phyloP scores from a whole-genome alignment of 1,140 invertebrate genomes.

The Penaeus vannamei region DNA sequence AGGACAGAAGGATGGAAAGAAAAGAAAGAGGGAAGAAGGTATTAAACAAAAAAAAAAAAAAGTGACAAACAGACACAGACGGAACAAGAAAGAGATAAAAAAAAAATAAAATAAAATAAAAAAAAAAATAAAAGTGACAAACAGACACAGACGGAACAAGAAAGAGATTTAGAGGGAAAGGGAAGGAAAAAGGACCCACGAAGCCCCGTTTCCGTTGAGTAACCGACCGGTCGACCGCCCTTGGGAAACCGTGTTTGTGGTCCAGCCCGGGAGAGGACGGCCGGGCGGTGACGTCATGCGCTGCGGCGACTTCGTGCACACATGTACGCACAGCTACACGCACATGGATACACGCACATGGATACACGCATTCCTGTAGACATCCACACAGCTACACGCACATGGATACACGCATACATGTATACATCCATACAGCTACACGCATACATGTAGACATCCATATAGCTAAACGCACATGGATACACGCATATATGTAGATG shows the following conservation, averaged over 20 bases:
- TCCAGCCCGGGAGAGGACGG: too few relatives aligned
- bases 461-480: too few relatives aligned
- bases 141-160: neutral
- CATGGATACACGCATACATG: neutral
- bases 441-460: neutral
- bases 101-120: neutral
- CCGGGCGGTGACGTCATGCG: too few relatives aligned
- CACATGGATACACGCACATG: neutral
- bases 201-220: too few relatives aligned
- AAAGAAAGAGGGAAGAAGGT: too few relatives aligned
- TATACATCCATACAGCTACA: constrained; percentile 1
- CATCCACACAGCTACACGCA: neutral
- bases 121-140: neutral
- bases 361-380: neutral
- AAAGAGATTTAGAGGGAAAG: neutral
- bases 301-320: neutral
- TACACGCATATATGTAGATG: neutral
- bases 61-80: too few relatives aligned
- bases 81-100: neutral
- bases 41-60: too few relatives aligned
- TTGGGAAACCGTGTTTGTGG: too few relatives aligned
- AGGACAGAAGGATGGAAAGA: constrained; percentile 1
- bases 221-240: too few relatives aligned
- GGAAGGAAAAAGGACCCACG: too few relatives aligned
- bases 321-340: neutral